phyloP scores from a whole-genome alignment of 30 jellyfish, hydroid and myxozoan genomes.

The Catostylus mosaicus region DNA sequence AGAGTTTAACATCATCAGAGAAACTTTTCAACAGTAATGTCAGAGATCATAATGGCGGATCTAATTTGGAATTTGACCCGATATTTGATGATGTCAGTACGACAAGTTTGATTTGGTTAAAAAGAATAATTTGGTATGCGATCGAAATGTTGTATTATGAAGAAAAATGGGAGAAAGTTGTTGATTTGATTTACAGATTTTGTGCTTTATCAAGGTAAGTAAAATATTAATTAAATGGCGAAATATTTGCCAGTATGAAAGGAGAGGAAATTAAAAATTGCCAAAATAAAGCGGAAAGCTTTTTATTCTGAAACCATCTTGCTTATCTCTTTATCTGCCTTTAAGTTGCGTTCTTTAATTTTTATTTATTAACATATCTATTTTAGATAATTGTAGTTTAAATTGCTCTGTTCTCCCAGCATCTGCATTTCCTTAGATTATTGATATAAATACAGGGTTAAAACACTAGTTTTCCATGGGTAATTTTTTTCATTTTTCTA shows the following conservation, averaged over 20 bases:
- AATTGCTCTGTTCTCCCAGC: too few relatives aligned
- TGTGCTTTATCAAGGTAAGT: slow-evolving; percentile 79
- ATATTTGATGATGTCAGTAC: slow-evolving; percentile 54
- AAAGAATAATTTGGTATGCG: slow-evolving; percentile 81
- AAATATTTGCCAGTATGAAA: too few relatives aligned
- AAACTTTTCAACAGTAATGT: slow-evolving; percentile 10
- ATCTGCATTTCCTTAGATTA: neutral
- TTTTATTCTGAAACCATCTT: neutral
- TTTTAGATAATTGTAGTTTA: neutral
- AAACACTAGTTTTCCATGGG: neutral
- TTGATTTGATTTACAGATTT: slow-evolving; percentile 54
- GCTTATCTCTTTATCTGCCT: neutral
- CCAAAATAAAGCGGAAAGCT: too few relatives aligned
- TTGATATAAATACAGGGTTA: neutral
- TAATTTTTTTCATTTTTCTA: neutral
- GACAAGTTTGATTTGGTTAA: slow-evolving; percentile 47
- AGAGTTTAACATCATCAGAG: slow-evolving; percentile 20
- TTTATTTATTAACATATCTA: neutral
- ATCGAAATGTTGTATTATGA: slow-evolving; percentile 77
- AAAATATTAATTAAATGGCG: too few relatives aligned
- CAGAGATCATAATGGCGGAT: slow-evolving; percentile 68
- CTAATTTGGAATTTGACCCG: slow-evolving; percentile 54
- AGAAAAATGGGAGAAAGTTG: slow-evolving; percentile 88
- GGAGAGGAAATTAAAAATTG: too few relatives aligned
- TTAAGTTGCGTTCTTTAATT: neutral